phyloP scores from a whole-genome alignment of 2,113 vertebrate species.

The Noctilio leporinus region DNA sequence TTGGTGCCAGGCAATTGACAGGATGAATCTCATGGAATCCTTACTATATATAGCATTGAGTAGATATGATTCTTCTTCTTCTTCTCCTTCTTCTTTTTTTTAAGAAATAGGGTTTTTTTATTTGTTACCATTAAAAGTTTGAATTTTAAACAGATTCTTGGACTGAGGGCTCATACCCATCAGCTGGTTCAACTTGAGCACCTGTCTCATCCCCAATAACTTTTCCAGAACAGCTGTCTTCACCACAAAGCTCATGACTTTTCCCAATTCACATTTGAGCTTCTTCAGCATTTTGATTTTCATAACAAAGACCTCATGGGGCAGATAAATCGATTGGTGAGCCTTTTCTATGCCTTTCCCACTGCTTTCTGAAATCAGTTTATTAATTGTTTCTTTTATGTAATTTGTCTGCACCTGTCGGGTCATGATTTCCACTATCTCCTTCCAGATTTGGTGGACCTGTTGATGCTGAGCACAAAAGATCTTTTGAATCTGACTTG shows the following conservation, averaged over 20 bases:
- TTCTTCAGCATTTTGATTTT: neutral
- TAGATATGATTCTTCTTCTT: neutral
- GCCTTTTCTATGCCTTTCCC: neutral
- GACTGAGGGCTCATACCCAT: neutral
- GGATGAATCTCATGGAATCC: neutral
- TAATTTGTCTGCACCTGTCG: neutral
- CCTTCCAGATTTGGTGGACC: neutral
- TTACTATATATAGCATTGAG: neutral
- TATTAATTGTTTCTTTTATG: neutral
- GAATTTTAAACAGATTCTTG: neutral
- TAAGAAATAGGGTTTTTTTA: neutral
- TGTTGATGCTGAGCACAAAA: neutral
- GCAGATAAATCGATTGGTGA: neutral
- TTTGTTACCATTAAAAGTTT: neutral
- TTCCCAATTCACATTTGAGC: neutral
- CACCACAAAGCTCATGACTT: neutral
- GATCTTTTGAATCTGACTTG: neutral
- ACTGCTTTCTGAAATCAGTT: neutral
- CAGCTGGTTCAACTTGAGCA: neutral
- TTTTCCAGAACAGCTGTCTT: neutral
- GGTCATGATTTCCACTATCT: neutral
- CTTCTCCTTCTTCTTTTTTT: neutral
- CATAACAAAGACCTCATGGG: neutral
- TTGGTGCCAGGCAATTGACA: neutral
- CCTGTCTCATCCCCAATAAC: neutral